Evolutionary conservation across 1,140 invertebrate species (phyloP).

Genomic region (Aphaenogaster ashmeadi): DNA sequence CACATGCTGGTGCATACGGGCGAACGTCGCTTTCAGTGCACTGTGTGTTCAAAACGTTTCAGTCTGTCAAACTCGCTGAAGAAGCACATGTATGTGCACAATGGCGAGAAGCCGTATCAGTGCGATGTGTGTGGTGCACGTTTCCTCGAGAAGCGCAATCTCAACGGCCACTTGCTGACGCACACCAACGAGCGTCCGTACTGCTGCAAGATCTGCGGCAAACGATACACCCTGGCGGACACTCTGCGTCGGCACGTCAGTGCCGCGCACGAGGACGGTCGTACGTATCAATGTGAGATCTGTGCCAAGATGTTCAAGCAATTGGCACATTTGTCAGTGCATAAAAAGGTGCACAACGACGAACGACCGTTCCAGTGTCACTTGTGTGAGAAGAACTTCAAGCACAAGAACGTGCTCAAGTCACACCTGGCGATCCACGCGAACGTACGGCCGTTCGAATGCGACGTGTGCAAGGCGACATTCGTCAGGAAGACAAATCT

Average conservation of each 20-base stretch:
- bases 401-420: constrained; percentile 82
- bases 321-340: constrained; percentile 86
- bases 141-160: constrained; percentile 84
- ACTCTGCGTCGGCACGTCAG: constrained; percentile 80
- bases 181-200: constrained; percentile 86
- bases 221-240: constrained; percentile 82
- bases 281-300: constrained; percentile 82
- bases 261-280: constrained; percentile 79
- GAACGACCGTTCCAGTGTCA: constrained; percentile 91
- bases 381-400: constrained; percentile 86
- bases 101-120: constrained; percentile 89
- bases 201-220: constrained; percentile 86
- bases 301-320: constrained; percentile 86
- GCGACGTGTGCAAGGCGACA: constrained; percentile 81
- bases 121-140: constrained; percentile 88
- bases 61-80: constrained; percentile 90
- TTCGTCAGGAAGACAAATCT: constrained; percentile 83
- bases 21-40: constrained; percentile 89
- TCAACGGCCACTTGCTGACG: constrained; percentile 86
- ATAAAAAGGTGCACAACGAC: constrained; percentile 90
- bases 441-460: constrained; percentile 81
- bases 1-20: constrained; percentile 91
- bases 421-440: constrained; percentile 82
- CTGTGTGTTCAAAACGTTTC: constrained; percentile 89
- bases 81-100: constrained; percentile 88